phyloP scores from a whole-genome alignment of 2,888 invertebrate species.

The Apamea epomidion region DNA sequence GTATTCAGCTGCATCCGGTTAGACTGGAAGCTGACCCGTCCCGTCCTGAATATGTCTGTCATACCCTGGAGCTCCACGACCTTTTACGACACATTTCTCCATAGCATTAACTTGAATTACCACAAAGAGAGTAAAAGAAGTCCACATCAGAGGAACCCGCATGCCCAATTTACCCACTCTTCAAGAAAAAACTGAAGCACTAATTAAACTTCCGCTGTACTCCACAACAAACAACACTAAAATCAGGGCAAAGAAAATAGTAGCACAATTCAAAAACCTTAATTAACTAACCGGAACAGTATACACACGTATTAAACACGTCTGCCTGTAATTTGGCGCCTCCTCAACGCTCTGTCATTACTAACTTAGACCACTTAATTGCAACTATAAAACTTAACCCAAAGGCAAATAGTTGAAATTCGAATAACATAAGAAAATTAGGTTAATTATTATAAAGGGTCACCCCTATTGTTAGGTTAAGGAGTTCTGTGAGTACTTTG shows the following conservation, averaged over 20 bases:
- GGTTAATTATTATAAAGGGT: constrained; percentile 63
- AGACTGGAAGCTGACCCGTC: not conserved
- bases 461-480: constrained; percentile 57
- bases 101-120: too few relatives aligned
- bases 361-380: constrained; percentile 62
- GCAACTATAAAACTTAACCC: constrained; percentile 65
- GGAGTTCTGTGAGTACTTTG: constrained; percentile 44
- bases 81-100: not conserved
- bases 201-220: constrained; percentile 19
- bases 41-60: too few relatives aligned
- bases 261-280: constrained; percentile 27
- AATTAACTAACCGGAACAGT: constrained; percentile 45
- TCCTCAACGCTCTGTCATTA: constrained; percentile 68
- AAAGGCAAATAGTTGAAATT: constrained; percentile 62
- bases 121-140: not conserved
- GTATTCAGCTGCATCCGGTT: not conserved
- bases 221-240: constrained; percentile 22
- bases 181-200: constrained; percentile 2
- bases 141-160: not conserved
- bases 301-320: constrained; percentile 56
- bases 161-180: not conserved
- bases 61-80: not conserved
- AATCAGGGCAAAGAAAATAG: constrained; percentile 31
- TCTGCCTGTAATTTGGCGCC: constrained; percentile 68
- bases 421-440: constrained; percentile 51